These are phyloP conservation scores for Auanema freiburgensis DNA, from an alignment of 2,888 invertebrate genomes.

Conservation along the genomic window DNA sequence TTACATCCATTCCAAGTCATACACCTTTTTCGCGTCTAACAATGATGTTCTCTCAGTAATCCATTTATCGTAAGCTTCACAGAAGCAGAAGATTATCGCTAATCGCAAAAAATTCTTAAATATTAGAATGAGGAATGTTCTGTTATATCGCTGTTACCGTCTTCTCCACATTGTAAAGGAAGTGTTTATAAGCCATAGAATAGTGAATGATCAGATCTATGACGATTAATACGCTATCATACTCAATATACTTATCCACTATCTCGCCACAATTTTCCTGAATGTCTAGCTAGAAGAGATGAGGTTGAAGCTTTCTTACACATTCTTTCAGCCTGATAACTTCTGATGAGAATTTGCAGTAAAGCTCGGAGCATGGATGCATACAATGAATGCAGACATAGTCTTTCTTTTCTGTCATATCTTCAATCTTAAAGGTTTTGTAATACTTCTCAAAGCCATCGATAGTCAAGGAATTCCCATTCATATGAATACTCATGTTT, in stretches of 20 bases:
- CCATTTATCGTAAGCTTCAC: constrained; percentile 76
- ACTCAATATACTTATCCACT: constrained; percentile 88
- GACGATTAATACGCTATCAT: constrained; percentile 83
- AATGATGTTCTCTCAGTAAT: constrained; percentile 64
- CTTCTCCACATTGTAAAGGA: constrained; percentile 80
- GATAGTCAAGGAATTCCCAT: no score
- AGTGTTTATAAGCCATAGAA: constrained; percentile 81
- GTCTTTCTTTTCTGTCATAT: constrained; percentile 8
- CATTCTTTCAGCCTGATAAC: constrained; percentile 60
- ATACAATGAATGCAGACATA: constrained; percentile 56
- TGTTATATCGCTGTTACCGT: constrained; percentile 69
- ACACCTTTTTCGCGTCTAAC: constrained; percentile 52
- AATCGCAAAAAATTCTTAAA: constrained; percentile 65
- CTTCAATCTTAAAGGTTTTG: not conserved
- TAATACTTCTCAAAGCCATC: no score
- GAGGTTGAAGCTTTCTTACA: constrained; percentile 40
- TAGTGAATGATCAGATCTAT: constrained; percentile 83
- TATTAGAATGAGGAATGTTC: not conserved
- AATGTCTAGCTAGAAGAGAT: constrained; percentile 48
- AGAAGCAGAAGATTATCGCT: constrained; percentile 76
- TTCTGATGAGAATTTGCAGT: constrained; percentile 48
- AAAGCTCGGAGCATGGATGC: constrained; percentile 35
- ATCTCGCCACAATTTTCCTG: constrained; percentile 77
- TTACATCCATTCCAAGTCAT: constrained; percentile 65
- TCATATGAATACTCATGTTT: no score